Base-by-base conservation (phyloP, 2,113 vertebrate species). In the Uropsilus gracilis region DNA sequence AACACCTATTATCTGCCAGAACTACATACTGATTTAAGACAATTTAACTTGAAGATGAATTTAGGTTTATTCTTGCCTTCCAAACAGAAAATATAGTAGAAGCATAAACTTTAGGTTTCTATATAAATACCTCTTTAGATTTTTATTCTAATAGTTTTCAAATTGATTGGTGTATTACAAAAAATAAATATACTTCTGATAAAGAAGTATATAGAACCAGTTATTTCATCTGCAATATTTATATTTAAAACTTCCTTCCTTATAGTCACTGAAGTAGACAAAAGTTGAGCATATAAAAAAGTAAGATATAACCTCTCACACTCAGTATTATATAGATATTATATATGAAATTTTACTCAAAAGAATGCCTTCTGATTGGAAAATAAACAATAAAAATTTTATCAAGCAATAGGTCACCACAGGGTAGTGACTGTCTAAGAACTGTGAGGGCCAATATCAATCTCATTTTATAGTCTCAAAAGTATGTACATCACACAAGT, bases 41-140 rank as follows among this genome's bases (percentile, higher is more conserved):
- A 72, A 83, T 86, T 93, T 85, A 90, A 72, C 30, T 88, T 81
- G 46, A 83, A 81, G 46, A 75, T 76, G 86, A 86, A 87, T 82
- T 71, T 84, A 28, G 68, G 11, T 91, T 93, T 86, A 76, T 53
- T 39, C 3, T 68, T 78, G 46, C 34, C 34, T 94, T 93, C 53
- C 9, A 69, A 93, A 86, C 5, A 75, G 48, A 39, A 95, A 75
- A 71, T 80, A 32, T 68, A 48, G 61, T 14, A 75, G 50, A 90
- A 76, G 69, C 9, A 75, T 73, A 69, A 96, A 86, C 8, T 34
- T 22, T 72, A 48, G 12, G 8, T 90, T 86, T 94, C n/a, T 92
- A 95, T 73, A 71, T 80, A 86, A 92, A 95, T 37, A 22, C 71
- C 46, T 89, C 46, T 93, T 88, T 42, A 63, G 82, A 59, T 61